phyloP scores from a whole-genome alignment of 2,113 vertebrate genomes.

The Marcusenius ussheri region DNA sequence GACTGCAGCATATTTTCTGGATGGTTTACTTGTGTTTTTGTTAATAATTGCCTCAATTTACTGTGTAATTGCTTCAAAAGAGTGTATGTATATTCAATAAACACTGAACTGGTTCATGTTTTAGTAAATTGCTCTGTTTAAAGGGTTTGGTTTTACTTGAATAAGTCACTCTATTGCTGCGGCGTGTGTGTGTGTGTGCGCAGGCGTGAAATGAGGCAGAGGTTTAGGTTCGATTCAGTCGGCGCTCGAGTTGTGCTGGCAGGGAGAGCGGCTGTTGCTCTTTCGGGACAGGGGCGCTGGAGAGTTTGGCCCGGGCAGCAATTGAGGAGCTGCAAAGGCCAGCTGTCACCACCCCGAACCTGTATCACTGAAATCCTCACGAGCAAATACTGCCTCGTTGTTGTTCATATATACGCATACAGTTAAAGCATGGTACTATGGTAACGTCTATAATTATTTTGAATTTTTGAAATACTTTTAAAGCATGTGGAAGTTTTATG shows the following conservation, averaged over 20 bases:
- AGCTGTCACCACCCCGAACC: not conserved
- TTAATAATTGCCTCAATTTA: constrained; percentile 26
- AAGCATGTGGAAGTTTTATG: not conserved
- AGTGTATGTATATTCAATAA: constrained; percentile 30
- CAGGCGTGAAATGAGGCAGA: not conserved
- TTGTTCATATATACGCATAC: not conserved
- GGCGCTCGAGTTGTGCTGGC: no score
- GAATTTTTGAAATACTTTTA: not conserved
- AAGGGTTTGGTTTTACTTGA: not conserved
- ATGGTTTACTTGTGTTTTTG: constrained; percentile 25
- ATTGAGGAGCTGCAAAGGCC: not conserved
- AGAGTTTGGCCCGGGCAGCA: not conserved
- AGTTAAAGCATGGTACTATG: not conserved
- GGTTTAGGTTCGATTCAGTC: not conserved
- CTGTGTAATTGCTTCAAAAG: constrained; percentile 27
- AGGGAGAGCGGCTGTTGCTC: not conserved
- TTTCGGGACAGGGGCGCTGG: not conserved
- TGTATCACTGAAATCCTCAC: not conserved
- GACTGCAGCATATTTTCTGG: constrained; percentile 19
- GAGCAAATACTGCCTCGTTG: not conserved
- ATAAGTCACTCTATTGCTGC: not conserved
- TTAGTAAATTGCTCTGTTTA: constrained; percentile 22
- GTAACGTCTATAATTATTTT: not conserved
- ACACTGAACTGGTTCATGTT: constrained; percentile 27
- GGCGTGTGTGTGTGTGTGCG: not conserved